phyloP scores from a whole-genome alignment of 2,113 vertebrate species.

The Notarius quadriscutis region DNA sequence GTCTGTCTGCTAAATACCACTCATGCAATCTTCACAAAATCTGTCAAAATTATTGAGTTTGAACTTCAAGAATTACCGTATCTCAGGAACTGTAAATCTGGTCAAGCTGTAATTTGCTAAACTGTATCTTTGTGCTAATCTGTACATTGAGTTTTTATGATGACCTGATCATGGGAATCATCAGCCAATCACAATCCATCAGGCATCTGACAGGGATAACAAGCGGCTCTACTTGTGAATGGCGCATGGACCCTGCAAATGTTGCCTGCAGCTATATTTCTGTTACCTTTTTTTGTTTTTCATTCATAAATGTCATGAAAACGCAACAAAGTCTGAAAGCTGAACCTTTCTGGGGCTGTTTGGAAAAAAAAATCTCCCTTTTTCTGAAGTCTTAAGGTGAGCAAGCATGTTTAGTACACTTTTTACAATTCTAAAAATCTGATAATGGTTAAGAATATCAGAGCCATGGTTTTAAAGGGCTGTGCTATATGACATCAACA shows the following conservation, averaged over 20 bases:
- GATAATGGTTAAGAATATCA: background rate
- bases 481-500: constrained; percentile 21
- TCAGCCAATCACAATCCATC: background rate
- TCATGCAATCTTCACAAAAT: background rate
- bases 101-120: background rate
- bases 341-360: background rate
- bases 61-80: too few species aligned
- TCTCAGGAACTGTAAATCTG: too few species aligned
- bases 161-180: background rate
- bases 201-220: background rate
- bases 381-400: background rate
- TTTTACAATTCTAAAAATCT: background rate
- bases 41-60: background rate
- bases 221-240: background rate
- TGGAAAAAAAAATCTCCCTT: background rate
- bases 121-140: background rate
- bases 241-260: background rate
- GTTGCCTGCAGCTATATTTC: background rate
- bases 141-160: background rate
- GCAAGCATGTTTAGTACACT: background rate
- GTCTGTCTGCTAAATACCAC: background rate
- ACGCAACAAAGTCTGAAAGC: background rate
- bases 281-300: background rate
- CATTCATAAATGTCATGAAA: background rate
- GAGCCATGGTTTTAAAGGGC: constrained; percentile 19